phyloP scores from a whole-genome alignment of 2,113 vertebrate species.

The Myrmecophaga tridactyla region DNA sequence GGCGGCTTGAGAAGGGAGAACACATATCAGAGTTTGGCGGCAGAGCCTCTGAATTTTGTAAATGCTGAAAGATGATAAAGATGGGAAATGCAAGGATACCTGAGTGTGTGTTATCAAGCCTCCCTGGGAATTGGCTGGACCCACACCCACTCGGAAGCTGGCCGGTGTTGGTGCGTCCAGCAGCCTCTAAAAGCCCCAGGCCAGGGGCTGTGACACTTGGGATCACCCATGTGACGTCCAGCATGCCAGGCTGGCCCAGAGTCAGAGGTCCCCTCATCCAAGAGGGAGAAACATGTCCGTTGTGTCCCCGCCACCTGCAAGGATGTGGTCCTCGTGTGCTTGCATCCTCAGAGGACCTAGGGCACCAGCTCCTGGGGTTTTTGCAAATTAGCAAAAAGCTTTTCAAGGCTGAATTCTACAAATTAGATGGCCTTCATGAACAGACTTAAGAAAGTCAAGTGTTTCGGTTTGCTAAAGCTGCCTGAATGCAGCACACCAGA shows the following conservation, averaged over 20 bases:
- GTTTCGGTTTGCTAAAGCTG: too few species aligned
- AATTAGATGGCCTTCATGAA: slow-evolving; percentile 53
- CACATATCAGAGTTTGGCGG: not conserved
- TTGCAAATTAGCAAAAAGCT: slow-evolving; percentile 72
- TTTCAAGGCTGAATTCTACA: slow-evolving; percentile 72
- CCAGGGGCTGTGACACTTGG: not conserved
- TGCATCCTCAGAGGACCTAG: slow-evolving; percentile 65
- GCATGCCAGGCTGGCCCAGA: not conserved
- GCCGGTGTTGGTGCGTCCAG: not conserved
- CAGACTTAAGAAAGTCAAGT: slow-evolving; percentile 50
- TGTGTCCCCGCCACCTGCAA: slow-evolving; percentile 33
- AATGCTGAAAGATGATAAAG: not conserved
- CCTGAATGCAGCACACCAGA: too few species aligned
- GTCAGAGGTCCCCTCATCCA: not conserved
- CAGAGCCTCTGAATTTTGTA: not conserved
- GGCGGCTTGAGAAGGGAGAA: not conserved
- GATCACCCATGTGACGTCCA: not conserved
- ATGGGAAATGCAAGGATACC: not conserved
- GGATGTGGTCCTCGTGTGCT: slow-evolving; percentile 38
- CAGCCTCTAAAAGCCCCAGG: not conserved
- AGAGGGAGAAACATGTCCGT: not conserved
- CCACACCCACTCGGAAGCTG: not conserved
- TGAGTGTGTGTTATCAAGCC: not conserved
- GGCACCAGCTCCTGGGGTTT: slow-evolving; percentile 61
- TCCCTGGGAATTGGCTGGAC: not conserved